Base-by-base conservation (phyloP, 35 echinoderm and acorn worm genomes). In the Heliocidaris tuberculata region DNA sequence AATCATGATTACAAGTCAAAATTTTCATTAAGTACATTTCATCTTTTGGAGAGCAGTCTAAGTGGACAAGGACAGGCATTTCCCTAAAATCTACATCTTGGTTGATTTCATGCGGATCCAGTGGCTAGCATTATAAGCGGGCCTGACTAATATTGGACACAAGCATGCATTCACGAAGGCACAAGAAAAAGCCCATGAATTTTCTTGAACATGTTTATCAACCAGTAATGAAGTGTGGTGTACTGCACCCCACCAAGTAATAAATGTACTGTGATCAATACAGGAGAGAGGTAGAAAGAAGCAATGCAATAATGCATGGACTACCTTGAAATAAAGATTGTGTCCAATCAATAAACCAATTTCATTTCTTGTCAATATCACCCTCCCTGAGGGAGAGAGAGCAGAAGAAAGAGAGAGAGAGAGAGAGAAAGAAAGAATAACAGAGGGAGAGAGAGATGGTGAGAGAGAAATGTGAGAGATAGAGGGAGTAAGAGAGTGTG, bases 251-350 rank as follows among this genome's bases (percentile, higher is more conserved):
- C 87, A 89, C 87, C 6, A 31, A 48, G 87, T 89, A 89, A 89
- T 89, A 89, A 89, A 89, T 89, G 87, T 48, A 89, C 31, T 48
- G 87, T 89, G 87, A 89, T 89, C 87, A 89, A 89, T 89, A 89
- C 87, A 5, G 47, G 87, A 48, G 47, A 89, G 31, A 85, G 35
- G 35, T 42, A 3, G 15, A 89, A n/a, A 48, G 47, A 48, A 47
- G 87, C 47, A 31, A 89, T 89, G 47, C 47, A 89, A 32, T 32
- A 31, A 32, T 89, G 47, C 87, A 17, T n/a, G 87, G 87, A 17
- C 87, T 47, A 32, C 87, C 87, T 89, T 89, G 87, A 89, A 89
- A 89, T 32, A 89, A 89, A 48, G 31, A 89, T 32, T 89, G 31
- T 47, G 87, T 48, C 31, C 87, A 89, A 89, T 89, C 87, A 89